Evolutionary conservation across 2,888 invertebrate genomes (phyloP), one percentile per base, ranked within the genome.

Genomic region (Loripinus fragilis): DNA sequence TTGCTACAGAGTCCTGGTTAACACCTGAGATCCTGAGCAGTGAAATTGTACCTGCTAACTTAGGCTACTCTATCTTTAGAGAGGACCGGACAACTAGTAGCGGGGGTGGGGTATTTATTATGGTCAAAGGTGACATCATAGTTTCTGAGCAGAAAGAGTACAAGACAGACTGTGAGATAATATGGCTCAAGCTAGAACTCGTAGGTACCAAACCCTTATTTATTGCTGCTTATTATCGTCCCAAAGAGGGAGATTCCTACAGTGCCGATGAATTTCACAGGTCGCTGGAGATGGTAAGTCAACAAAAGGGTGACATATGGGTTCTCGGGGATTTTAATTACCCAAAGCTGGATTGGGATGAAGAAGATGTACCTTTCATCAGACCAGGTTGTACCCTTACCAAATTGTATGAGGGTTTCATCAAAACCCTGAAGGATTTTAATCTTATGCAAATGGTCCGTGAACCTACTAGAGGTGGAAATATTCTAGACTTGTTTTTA

Each of bases 171-270:
- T 55, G 55, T 15, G 55, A 25, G 25, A 15, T 55, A 5, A 23
- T 55, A 5, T 55, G 55, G 73, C 25, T 66, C 17, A 73, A 73
- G 55, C 5, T 74, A 20, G 67, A 52, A 52, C 67, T 74, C 17
- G 50, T 30, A 41, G 67, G 68, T 8, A 55, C 8, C 7, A 48
- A 48, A 48, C 48, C 48, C 7, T n/a, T 20, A 17, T 38, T 38
- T 12, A 38, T 38, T 38, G 66, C 50, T 17, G 65, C 74, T 7
- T 74, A 68, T 23, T 74, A 74, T 55, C 67, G 64, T 33, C 74
- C 74, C 3, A 41, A 74, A 30, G 74, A 74, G 52, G 15, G 25
- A 20, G 73, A 66, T 42, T 38, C 23, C 12, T 45, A 71, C 12
- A 71, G 71, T 52, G 48, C 33, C 15, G 12, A 15, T 8, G 55